Conservation (phyloP, 2,888 invertebrate genomes). For the Thymelicus lineola region DNA sequence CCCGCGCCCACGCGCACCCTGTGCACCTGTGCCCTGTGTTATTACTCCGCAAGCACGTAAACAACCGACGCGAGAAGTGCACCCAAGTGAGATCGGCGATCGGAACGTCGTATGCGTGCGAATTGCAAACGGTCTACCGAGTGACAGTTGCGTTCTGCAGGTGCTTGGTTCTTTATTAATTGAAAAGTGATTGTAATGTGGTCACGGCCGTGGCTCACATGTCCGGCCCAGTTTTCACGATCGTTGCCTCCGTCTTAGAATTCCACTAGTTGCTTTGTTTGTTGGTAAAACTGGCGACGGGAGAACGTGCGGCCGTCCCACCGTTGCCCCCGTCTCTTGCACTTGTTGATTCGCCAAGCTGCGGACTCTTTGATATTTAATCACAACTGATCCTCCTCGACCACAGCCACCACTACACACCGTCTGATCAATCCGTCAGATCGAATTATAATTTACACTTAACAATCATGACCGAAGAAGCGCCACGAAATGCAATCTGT, state of each 20-base stretch:
- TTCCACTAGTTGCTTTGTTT: conserved; percentile 79
- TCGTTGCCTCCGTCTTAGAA: conserved; percentile 55
- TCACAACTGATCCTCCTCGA: not conserved
- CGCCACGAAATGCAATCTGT: conserved; percentile 7
- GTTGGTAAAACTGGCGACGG: conserved; percentile 52
- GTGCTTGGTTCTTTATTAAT: conserved; percentile 81
- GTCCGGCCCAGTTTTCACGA: conserved; percentile 84
- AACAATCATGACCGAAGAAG: not conserved
- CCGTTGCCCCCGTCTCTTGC: conserved; percentile 41
- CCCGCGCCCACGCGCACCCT: conserved; percentile 56
- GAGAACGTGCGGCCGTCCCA: conserved; percentile 50
- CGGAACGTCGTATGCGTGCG: conserved; percentile 63
- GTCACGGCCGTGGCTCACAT: conserved; percentile 83
- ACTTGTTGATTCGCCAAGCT: conserved; percentile 62
- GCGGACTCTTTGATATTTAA: conserved; percentile 19
- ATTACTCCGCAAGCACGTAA: conserved; percentile 70
- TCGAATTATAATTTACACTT: conserved; percentile 1
- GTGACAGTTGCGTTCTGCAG: conserved; percentile 80
- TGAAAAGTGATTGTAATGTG: conserved; percentile 84
- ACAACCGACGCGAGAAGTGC: conserved; percentile 63
- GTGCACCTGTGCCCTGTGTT: conserved; percentile 71
- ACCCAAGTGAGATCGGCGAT: conserved; percentile 60
- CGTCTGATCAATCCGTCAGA: conserved; percentile 5
- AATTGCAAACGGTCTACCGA: conserved; percentile 52
- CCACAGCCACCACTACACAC: not conserved